Evolutionary conservation across 1,140 invertebrate species (phyloP), one percentile per base, ranked within the genome.

Genomic region (Frieseomelitta varia): DNA sequence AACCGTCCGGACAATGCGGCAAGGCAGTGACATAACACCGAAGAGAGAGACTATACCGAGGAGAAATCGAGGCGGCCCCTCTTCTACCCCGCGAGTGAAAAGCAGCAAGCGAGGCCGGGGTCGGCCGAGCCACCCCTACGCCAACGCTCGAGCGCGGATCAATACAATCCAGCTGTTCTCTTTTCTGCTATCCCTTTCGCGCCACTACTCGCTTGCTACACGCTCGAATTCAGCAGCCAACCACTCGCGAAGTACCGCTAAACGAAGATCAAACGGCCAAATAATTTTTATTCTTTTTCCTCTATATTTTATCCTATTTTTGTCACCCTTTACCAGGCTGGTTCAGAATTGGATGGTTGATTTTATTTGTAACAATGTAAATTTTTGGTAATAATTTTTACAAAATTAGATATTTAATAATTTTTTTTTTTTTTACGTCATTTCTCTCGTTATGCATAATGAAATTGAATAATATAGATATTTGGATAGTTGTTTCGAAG

Each of bases 101-200:
- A 91, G 87, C 85, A 76, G 78, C 79, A 83, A 81, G 82, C 77
- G 86, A 87, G 90, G 84, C 87, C 88, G 86, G 76, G 83, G 67
- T 71, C 78, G 69, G 30, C 30, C 77, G 90, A 92, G 85, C 91
- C 90, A 91, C 92, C 92, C 91, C 91, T 92, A 90, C 91, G 85
- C 90, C 85, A 80, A 84, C 85, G 78, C 88, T 87, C 80, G 84
- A 90, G 84, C 83, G 72, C 76, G 91, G 93, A 94, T 94, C 93
- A 94, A 94, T 94, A 94, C 93, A 92, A 93, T 93, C 91, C 93
- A 93, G 92, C 93, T 93, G 91, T 92, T 93, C 92, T 92, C 91
- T 92, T 93, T 93, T 93, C 92, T 90, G 84, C 85, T 90, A 93
- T 93, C 92, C 91, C 90, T 90, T 92, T 91, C 85, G 72, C 85